Base-by-base conservation (phyloP, 2,888 invertebrate species). In the Omphaloscelis lunosa region DNA sequence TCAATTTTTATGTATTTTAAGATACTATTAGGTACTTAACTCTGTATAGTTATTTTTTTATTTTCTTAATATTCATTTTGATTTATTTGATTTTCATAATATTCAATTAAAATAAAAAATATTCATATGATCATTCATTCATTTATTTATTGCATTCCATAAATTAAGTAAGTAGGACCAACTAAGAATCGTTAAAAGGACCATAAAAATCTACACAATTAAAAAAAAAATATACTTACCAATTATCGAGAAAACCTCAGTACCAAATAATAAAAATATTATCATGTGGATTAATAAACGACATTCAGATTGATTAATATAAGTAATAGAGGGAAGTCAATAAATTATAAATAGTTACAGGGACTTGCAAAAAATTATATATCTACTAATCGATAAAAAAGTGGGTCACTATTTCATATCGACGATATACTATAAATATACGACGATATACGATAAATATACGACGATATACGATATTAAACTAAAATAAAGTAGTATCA, bases 331-430 rank as follows among this genome's bases (percentile, higher is more conserved):
- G 29, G 15, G n/a, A 70, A 53, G 62, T 45, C 59, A 39, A 15
- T n/a, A 58, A 41, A n/a, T 0, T 9, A 39, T 15, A 62, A 23
- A 7, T 62, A n/a, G n/a, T n/a, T n/a, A 15, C 8, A 39, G 17
- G 2, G 48, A 48, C 34, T 27, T 39, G 6, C 65, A n/a, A 66
- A 61, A 41, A 75, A 65, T 65, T 29, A 17, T 23, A 51, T 34
- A 51, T 34, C 15, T 6, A 45, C 17, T 29, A 41, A 17, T 15
- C 68, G 45, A 69, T 74, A 39, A 69, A 65, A 53, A 80, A 66
- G 20, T 75, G n/a, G 53, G 75, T 79, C 61, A 45, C 20, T 27
- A 45, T 72, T 70, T 48, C 27, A 59, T 77, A 71, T 56, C 66
- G 5, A 53, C n/a, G 1, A 27, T 67, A 23, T 29, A n/a, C n/a